Base-by-base conservation (phyloP, 2,113 vertebrate genomes). In the Hystrix cristata region DNA sequence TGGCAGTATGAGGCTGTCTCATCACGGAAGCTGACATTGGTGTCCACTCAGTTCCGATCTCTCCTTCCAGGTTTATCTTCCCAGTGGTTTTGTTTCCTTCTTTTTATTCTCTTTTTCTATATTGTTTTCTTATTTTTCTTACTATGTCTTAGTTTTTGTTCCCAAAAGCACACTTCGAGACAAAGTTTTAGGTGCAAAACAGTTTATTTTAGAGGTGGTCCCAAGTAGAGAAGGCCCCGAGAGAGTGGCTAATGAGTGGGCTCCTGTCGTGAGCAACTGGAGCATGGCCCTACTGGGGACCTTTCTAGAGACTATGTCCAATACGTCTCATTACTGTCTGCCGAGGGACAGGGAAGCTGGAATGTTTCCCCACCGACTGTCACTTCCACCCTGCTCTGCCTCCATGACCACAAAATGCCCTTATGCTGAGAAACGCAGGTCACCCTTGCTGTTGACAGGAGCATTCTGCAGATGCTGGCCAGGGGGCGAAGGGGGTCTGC, bases 401-500 rank as follows among this genome's bases (percentile, higher is more conserved):
- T n/a, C 55, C 2, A 0, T 25, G 14, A 12, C 57, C n/a, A n/a
- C 67, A 57, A 19, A 65, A 31, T n/a, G 51, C 31, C 71, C 64
- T 53, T 14, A n/a, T 1, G 21, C 38, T 2, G 13, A n/a, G 81
- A 71, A 34, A 64, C 18, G 3, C 23, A 12, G 67, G 60, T 21
- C 2, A 7, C 64, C 23, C 0, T 3, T 6, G 72, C 8, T 7
- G 2, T 43, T 25, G 60, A 29, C 31, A 5, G 59, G 95, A 90
- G 80, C 4, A 43, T 38, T 64, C 79, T 65, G 53, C 9, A 83
- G 76, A 59, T 1, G 1, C 25, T 15, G 43, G 74, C 72, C 9
- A 1, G n/a, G 60, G 48, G 34, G 25, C 1, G 4, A 31, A n/a
- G 48, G 51, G 0, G 3, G 34, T 29, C 25, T 3, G 1, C 21